Base-by-base conservation (phyloP, 2,113 vertebrate species). In the Myxocyprinus asiaticus region DNA sequence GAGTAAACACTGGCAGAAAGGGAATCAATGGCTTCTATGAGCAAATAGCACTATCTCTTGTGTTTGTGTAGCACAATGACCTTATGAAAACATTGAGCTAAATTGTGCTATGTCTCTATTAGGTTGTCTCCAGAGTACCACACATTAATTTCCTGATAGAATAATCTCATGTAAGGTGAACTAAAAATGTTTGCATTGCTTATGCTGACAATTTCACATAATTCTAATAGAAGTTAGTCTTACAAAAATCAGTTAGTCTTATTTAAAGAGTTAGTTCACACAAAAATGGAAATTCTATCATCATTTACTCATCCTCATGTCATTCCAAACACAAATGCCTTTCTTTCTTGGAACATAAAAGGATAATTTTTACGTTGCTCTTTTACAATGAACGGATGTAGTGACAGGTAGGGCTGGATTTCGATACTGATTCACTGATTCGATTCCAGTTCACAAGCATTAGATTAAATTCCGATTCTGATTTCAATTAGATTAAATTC, bases 11-110 rank as follows among this genome's bases (percentile, higher is more conserved):
- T 65, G 79, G 56, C 62, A 65, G 48, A 69, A 66, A 70, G 73
- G 70, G 73, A 80, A 82, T 65, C 77, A 33, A 79, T 81, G 72
- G 15, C 53, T 48, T 81, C 44, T 53, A 48, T 71, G 68, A 78
- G 44, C 51, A 84, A 80, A 73, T 68, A 80, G 58, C 58, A 47
- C 42, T 62, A 56, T 44, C 71, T 64, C 22, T 61, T 3, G 17
- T 58, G 79, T 81, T 83, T 77, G 68, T 85, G 71, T 81, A 76
- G 69, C 9, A 62, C 67, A n/a, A 12, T 84, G 80, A 82, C 74
- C 73, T 80, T 80, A 72, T 72, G 50, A 80, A 77, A 80, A 66
- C 69, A 65, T 65, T 53, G 15, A 8, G 51, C 17, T 58, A 47
- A 85, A 67, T 61, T 72, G 12, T 45, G 43, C 73, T 78, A 56